These are phyloP conservation scores for Drosophila trapezifrons DNA, from an alignment of 1,140 invertebrate genomes.

Conservation along the genomic window DNA sequence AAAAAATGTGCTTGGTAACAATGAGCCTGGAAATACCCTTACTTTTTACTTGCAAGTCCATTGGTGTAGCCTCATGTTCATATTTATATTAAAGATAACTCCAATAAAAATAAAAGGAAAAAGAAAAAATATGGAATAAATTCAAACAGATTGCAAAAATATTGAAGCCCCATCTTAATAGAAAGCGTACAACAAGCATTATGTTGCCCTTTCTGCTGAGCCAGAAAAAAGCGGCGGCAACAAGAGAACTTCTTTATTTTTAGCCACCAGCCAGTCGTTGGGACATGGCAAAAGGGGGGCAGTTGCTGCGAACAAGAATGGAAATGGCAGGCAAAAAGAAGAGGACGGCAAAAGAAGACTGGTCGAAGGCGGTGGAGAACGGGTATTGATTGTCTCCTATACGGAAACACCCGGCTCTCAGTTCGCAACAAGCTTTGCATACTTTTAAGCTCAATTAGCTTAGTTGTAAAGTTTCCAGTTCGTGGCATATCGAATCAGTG, in stretches of 20 bases:
- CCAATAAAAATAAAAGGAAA: neutral
- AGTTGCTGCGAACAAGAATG: conserved; percentile 15
- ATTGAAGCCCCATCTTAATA: neutral
- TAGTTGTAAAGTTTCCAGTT: too few species aligned
- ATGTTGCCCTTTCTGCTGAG: conserved; percentile 52
- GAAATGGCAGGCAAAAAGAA: conserved; percentile 12
- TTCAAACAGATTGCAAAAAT: neutral
- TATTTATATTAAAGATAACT: too few species aligned
- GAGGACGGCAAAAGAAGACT: neutral
- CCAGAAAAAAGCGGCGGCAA: conserved; percentile 38
- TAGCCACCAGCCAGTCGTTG: conserved; percentile 26
- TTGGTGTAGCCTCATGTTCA: neutral
- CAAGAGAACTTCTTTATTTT: conserved; percentile 49
- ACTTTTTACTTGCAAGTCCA: neutral
- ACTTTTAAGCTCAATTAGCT: neutral
- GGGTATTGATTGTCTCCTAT: neutral
- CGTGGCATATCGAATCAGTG: too few species aligned
- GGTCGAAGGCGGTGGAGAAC: neutral
- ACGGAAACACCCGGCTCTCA: conserved; percentile 1
- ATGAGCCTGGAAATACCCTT: conserved; percentile 9
- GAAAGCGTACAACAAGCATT: conserved; percentile 31
- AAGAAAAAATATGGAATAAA: neutral
- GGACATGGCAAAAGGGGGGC: neutral
- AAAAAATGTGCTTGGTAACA: conserved; percentile 3
- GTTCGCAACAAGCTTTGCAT: neutral